Conservation (phyloP, 2,113 vertebrate species). For the Calonectris borealis region DNA sequence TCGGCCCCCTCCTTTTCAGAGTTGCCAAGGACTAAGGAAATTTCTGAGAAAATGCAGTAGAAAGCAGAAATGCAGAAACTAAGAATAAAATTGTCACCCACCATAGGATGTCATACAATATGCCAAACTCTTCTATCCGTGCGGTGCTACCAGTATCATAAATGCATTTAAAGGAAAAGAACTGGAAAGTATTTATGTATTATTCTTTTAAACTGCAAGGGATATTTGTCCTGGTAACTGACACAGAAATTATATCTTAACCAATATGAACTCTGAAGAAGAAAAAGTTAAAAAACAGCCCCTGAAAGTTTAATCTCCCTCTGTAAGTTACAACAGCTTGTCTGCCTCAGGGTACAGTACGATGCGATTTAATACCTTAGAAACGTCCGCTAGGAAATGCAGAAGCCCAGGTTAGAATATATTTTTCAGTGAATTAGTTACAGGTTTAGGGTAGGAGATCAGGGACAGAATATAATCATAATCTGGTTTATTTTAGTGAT, state of each 20-base stretch:
- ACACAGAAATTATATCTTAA: not conserved
- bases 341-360: not conserved
- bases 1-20: accelerated
- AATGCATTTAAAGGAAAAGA: not conserved
- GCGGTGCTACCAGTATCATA: not conserved
- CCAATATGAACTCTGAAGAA: constrained; percentile 20
- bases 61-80: not conserved
- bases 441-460: not conserved
- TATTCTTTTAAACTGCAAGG: not conserved
- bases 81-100: not conserved
- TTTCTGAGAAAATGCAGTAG: not conserved
- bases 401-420: not conserved
- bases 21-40: not conserved
- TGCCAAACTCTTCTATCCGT: not conserved
- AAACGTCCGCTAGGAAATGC: not conserved
- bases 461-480: constrained; percentile 52
- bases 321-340: not conserved
- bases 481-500: constrained; percentile 43
- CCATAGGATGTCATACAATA: not conserved
- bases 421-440: not conserved
- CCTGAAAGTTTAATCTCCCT: not conserved
- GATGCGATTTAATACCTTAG: not conserved
- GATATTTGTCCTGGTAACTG: not conserved
- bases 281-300: not conserved
- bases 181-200: not conserved